A percentile compares a stretch with the other conserved stretches of the same genome.
phyloP scores from a whole-genome alignment of 2,888 invertebrate genomes.

The Eristalis intricaria region DNA sequence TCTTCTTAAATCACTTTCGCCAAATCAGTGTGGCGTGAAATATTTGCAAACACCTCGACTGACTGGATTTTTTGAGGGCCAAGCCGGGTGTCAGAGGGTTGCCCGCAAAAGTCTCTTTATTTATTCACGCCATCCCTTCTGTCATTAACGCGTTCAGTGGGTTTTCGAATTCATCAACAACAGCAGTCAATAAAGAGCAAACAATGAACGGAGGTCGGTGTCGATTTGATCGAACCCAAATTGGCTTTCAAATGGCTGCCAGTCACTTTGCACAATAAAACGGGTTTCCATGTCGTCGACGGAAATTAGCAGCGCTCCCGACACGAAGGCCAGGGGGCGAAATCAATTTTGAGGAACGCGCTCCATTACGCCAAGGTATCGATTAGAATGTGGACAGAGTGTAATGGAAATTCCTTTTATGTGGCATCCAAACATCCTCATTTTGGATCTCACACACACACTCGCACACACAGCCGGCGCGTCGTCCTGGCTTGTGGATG shows the following conservation, averaged over 20 bases:
- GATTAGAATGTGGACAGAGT: slow-evolving; percentile 32
- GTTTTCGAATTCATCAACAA: slow-evolving; percentile 23
- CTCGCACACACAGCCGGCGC: background rate
- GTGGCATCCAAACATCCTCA: slow-evolving; percentile 6
- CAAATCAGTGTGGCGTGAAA: background rate
- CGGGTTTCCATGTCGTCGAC: slow-evolving; percentile 20
- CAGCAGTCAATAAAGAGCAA: slow-evolving; percentile 2
- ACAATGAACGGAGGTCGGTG: background rate
- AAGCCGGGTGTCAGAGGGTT: background rate
- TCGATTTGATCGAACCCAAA: slow-evolving; percentile 7
- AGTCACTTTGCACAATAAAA: slow-evolving; percentile 38
- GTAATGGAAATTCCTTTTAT: slow-evolving; percentile 40
- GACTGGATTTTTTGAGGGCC: background rate
- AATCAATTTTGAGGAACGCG: slow-evolving; percentile 38
- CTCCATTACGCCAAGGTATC: slow-evolving; percentile 34
- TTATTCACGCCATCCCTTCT: background rate
- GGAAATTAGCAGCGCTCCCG: slow-evolving; percentile 44
- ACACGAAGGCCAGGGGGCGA: background rate
- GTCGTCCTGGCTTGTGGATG: too few relatives aligned
- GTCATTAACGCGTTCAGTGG: slow-evolving; percentile 14
- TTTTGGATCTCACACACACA: background rate
- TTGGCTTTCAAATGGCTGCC: background rate
- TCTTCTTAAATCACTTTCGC: background rate
- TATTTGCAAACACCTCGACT: background rate
- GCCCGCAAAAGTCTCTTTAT: background rate